Base-by-base conservation (phyloP, 2,888 invertebrate genomes). In the Hesperia comma region DNA sequence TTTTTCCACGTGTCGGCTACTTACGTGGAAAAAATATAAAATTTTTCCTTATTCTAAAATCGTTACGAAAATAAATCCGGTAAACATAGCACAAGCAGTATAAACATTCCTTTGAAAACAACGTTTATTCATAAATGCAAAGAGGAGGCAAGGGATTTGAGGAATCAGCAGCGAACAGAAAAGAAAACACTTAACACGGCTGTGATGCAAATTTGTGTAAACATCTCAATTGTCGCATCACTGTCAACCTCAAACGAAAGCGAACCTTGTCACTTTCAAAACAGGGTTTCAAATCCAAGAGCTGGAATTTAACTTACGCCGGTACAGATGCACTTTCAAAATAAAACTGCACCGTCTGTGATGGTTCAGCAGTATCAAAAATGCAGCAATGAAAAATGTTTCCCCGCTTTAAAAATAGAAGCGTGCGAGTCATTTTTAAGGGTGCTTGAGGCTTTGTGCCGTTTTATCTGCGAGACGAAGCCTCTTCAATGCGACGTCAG, bases 371-470 rank as follows among this genome's bases (percentile, higher is more conserved):
- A 40, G 66, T 68, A 73, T 75, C 71, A 70, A 79, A 80, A 82
- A 80, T 78, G 79, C 78, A 78, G 76, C 74, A 71, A 76, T 72
- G 75, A 77, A 78, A 85, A 85, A 83, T 80, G 75, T 78, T 81
- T 78, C 76, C 76, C 72, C 77, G 78, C 78, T 86, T 86, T 80
- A 84, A 83, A 86, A 88, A 85, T 83, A 83, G 84, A 86, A 81
- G 81, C 77, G 80, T 81, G 78, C 78, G 77, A 63, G 41, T 71
- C 71, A 73, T 72, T 53, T 53, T 53, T 64, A 74, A 73, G 57
- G 79, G 82, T 79, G 76, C 87, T 90, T 75, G 79, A 80, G 78
- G 77, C 84, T 87, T 86, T 87, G 86, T 84, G 81, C 78, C 77
- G 80, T 78, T 83, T 83, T 86, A 85, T 88, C 87, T 83, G 74